phyloP scores from a whole-genome alignment of 2,113 vertebrate genomes.

The Microtus oregoni region DNA sequence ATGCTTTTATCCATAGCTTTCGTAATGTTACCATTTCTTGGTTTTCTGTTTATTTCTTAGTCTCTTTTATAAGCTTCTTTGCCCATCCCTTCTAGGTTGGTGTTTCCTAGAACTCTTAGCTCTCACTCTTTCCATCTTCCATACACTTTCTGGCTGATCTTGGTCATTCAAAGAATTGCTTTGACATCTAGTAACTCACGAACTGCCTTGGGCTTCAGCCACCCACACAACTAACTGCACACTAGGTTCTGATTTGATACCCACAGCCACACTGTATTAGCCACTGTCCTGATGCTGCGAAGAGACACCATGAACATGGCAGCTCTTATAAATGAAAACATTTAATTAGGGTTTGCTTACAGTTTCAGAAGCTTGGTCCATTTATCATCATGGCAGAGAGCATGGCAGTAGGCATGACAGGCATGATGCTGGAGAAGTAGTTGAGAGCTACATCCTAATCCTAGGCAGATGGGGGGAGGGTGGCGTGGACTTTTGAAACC shows the following conservation, averaged over 20 bases:
- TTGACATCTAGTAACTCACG: neutral
- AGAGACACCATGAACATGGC: neutral
- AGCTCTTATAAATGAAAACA: neutral
- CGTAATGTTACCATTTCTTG: constrained; percentile 14
- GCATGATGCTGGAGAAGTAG: neutral
- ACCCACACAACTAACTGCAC: neutral
- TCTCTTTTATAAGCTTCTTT: neutral
- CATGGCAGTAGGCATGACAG: neutral
- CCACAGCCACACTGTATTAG: neutral
- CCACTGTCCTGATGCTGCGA: neutral
- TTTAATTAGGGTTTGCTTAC: neutral
- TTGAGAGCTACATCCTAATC: neutral
- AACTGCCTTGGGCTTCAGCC: neutral
- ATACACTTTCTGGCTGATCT: neutral
- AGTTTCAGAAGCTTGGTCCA: neutral
- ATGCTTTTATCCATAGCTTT: constrained; percentile 29
- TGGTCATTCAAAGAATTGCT: neutral
- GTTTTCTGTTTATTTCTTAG: constrained; percentile 36
- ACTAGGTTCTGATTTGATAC: neutral
- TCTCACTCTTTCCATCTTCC: neutral
- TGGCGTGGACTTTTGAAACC: neutral
- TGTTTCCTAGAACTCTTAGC: constrained; percentile 13
- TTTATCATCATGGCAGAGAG: neutral
- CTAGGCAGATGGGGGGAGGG: neutral
- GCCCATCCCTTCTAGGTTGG: neutral